Evolutionary conservation across 2,888 invertebrate species (phyloP).

Genomic region (Mesochorus sp.): DNA sequence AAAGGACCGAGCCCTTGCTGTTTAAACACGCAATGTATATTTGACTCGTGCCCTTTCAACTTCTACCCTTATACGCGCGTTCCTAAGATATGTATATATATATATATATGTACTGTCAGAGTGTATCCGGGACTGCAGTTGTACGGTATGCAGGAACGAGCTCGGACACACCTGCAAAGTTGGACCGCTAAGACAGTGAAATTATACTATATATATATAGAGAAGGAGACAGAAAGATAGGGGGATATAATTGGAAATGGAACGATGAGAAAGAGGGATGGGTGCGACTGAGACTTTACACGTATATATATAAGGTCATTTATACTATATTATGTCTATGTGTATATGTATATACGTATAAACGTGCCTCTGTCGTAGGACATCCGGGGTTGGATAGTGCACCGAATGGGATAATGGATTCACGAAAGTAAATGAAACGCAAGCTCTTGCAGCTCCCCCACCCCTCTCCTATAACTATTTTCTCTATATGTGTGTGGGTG

Average conservation of each 20-base stretch:
- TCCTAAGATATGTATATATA: not conserved
- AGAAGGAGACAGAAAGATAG: slow-evolving; percentile 9
- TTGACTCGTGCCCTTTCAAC: slow-evolving; percentile 9
- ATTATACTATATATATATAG: slow-evolving; percentile 24
- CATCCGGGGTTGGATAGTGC: slow-evolving; percentile 58
- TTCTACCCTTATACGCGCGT: not conserved
- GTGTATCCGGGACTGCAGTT: not conserved
- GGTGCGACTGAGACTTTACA: slow-evolving; percentile 9
- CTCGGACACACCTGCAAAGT: slow-evolving; percentile 4
- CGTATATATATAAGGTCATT: not conserved
- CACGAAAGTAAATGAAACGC: slow-evolving; percentile 78
- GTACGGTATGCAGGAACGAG: not conserved
- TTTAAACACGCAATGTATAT: not conserved
- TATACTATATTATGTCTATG: slow-evolving; percentile 18
- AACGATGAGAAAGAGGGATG: slow-evolving; percentile 37
- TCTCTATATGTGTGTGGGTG: not conserved
- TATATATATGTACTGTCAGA: not conserved
- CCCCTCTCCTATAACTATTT: not conserved
- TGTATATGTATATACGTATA: slow-evolving; percentile 26
- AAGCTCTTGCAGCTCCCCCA: slow-evolving; percentile 65
- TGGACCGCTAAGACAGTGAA: slow-evolving; percentile 32
- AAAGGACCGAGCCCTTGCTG: slow-evolving; percentile 7
- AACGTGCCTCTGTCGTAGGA: slow-evolving; percentile 53
- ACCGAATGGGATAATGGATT: slow-evolving; percentile 76
- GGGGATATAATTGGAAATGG: slow-evolving; percentile 52